Evolutionary conservation across 2,113 vertebrate species (phyloP).

Genomic region (Labeo rohita): DNA sequence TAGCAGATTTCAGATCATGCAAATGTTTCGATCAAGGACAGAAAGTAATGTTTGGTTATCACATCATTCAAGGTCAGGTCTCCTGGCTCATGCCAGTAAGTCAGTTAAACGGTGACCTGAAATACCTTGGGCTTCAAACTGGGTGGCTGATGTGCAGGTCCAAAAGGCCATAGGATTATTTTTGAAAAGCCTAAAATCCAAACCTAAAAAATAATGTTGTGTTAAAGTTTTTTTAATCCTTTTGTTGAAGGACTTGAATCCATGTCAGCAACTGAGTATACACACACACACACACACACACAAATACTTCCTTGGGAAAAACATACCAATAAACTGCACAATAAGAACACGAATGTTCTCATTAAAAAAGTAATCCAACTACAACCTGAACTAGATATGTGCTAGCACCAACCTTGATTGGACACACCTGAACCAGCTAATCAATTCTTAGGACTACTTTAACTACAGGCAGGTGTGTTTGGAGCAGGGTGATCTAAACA

Average conservation of each 20-base stretch:
- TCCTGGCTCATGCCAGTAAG: slow-evolving; percentile 67
- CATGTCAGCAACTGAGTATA: slow-evolving; percentile 21
- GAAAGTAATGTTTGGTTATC: slow-evolving; percentile 51
- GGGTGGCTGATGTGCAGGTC: slow-evolving; percentile 87
- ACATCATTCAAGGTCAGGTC: slow-evolving; percentile 72
- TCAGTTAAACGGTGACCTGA: slow-evolving; percentile 76
- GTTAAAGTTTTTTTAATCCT: slow-evolving; percentile 58
- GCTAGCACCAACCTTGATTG: not conserved
- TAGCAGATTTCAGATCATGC: slow-evolving; percentile 65
- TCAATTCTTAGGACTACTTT: not conserved
- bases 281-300: too few relatives aligned
- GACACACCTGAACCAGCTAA: not conserved
- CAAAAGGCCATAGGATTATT: slow-evolving; percentile 99
- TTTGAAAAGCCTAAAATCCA: slow-evolving; percentile 99
- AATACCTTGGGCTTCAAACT: slow-evolving; percentile 93
- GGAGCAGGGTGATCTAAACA: not conserved
- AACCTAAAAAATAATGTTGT: slow-evolving; percentile 89
- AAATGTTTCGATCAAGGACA: slow-evolving; percentile 58
- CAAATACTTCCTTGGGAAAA: not conserved
- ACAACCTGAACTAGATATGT: not conserved
- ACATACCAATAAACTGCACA: not conserved
- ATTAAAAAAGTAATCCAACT: not conserved
- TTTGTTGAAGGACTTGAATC: slow-evolving; percentile 45
- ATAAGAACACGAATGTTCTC: not conserved
- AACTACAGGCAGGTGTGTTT: not conserved